A percentile compares a stretch with the other conserved stretches of the same genome.
These are phyloP conservation scores for Acanthosepion pharaonis DNA, from an alignment of 2,888 invertebrate genomes.

Conservation along the genomic window DNA sequence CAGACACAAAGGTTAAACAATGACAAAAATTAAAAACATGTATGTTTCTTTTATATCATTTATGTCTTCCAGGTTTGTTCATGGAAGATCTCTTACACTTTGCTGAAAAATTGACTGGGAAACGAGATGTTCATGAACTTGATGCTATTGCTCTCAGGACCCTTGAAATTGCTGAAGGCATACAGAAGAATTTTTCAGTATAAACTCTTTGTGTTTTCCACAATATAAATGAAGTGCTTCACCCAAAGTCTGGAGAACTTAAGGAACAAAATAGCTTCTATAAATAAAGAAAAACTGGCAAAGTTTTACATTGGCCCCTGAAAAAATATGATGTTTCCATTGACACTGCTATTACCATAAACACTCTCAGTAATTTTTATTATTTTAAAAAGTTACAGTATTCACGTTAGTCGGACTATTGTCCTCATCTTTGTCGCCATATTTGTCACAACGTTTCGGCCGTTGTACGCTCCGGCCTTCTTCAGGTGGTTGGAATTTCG, in stretches of 20 bases:
- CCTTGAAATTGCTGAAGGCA: neutral
- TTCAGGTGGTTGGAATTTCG: no score
- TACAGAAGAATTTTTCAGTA: neutral
- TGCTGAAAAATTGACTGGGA: conserved; percentile 55
- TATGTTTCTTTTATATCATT: neutral
- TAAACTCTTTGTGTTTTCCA: neutral
- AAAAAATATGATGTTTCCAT: no score
- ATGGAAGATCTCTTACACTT: conserved; percentile 64
- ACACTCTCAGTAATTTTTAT: no score
- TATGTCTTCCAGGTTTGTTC: conserved; percentile 60
- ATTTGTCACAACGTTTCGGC: no score
- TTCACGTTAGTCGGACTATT: no score
- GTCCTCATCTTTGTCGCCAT: no score
- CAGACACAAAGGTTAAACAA: neutral
- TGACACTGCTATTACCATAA: no score
- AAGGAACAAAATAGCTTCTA: no score
- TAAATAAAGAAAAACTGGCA: no score
- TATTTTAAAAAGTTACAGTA: no score
- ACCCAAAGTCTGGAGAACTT: neutral
- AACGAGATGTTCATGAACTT: conserved; percentile 42
- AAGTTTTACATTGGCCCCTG: no score
- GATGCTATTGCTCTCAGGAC: neutral
- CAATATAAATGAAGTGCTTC: neutral
- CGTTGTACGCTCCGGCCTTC: no score
- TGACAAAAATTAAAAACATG: neutral